Base-by-base conservation (phyloP, 2,113 vertebrate genomes). In the Tricholaema leucomelas region DNA sequence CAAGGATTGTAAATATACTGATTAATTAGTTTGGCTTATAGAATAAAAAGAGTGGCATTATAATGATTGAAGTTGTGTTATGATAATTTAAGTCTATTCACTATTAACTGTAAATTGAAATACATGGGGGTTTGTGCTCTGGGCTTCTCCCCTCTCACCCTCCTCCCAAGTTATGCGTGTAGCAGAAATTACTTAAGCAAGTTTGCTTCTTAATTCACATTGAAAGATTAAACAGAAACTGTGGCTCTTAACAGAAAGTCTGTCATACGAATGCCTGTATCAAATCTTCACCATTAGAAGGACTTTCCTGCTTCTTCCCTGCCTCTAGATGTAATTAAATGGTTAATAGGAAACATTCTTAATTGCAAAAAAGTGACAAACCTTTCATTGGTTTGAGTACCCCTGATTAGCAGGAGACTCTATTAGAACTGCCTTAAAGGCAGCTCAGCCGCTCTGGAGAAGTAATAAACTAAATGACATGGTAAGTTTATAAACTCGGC, bases 21-120 rank as follows among this genome's bases (percentile, higher is more conserved):
- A 92, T 92, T 92, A 94, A 95, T 95, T 94, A 91, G 58, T 91
- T 83, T 81, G 79, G 64, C 65, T 82, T 25, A 70, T 84, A 79
- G 14, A 88, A 90, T 84, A 94, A 92, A 94, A 90, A 87, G 56
- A 91, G 11, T 66, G 28, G 46, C 46, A 73, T 86, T 84, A 80
- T 65, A 85, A 65, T 27, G 72, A 91, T 3, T 65, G 80, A 75
- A 94, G 54, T 54, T 92, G 54, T 71, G 60, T 65, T 88, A 74
- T 1, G 8, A 80, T 84, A 85, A 87, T 92, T 74, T 81, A 85
- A 91, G 60, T 63, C 95, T 85, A 87, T 88, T 85, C 64, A 74
- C 78, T 70, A 80, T 42, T 33, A 89, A 91, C 20, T 58, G 17
- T 75, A 91, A 79, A 84, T 64, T 70, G 72, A 88, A 93, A 95